Base-by-base conservation (phyloP, 92 coral and sea anemone species). In the Zoanthus sociatus region DNA sequence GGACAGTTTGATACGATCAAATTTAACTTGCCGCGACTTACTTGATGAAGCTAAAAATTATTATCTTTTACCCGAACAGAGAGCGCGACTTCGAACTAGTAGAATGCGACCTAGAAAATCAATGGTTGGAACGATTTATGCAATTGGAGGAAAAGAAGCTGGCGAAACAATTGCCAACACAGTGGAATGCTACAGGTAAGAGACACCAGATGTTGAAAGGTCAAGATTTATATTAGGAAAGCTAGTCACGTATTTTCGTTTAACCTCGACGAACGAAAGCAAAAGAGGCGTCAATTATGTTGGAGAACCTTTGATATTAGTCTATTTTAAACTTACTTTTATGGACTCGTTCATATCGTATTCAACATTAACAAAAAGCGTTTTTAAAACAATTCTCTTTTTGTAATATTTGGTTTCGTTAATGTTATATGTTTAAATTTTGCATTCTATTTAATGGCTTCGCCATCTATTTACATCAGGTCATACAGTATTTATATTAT, bases 141-240 rank as follows among this genome's bases (percentile, higher is more conserved):
- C 99, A 6, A 93, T 97, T 30, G 99, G 99, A 2, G 99, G 99
- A 10, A 97, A 97, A 87, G 99, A 97, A 87, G 99, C 99, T 6
- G 99, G 99, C 15, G 99, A 97, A 90, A 97, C 98, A 21, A 97
- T 97, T 73, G 96, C 99, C 7, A 97, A 90, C 69, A 95, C 98
- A 12, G 98, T 94, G 78, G 99, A 97, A 71, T 92, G 98, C 73
- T 97, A 83, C 86, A 96, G 94, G 99, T 97, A 87, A 75, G 93
- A 32, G 31, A 73, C 72, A 56, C 6, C 7, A 17, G 21, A 33
- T 44, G 32, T 14, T 4, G 53, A 78, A 56, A 78, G 58, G 3
- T 63, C 55, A 50, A 50, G 55, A 11, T 11, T 7, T 11, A 50
- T 16, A 17, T 20, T 1, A 21, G 30, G 21, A 63, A n/a, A 14